Percentiles rank a stretch among this genome's conserved stretches.
Evolutionary conservation across 2,888 invertebrate genomes (phyloP).

Genomic region (Nomada fabriciana): DNA sequence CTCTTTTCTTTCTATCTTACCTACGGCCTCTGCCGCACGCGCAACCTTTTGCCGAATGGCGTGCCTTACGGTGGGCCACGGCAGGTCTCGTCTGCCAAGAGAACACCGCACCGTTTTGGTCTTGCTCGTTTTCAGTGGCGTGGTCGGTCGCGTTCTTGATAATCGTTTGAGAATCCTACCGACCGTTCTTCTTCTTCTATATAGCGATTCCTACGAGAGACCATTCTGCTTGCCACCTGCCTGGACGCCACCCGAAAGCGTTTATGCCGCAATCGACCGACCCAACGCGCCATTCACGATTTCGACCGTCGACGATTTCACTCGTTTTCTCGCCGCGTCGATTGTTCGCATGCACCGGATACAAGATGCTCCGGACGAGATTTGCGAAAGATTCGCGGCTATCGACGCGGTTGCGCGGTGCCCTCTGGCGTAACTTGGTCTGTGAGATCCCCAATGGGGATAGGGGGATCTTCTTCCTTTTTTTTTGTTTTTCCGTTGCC

Average conservation of each 20-base stretch:
- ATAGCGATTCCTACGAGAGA: constrained; percentile 51
- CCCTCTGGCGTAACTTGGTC: constrained; percentile 28
- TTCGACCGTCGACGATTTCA: constrained; percentile 44
- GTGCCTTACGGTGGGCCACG: constrained; percentile 65
- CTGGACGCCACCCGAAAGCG: constrained; percentile 19
- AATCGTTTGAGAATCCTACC: constrained; percentile 66
- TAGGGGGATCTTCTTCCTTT: not conserved
- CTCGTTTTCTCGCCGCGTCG: constrained; percentile 37
- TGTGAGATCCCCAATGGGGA: constrained; percentile 12
- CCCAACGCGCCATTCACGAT: constrained; percentile 32
- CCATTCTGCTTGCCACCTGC: constrained; percentile 44
- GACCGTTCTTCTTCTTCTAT: constrained; percentile 35
- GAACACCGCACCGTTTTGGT: constrained; percentile 65
- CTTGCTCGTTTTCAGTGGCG: constrained; percentile 66
- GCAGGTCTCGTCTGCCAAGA: constrained; percentile 62
- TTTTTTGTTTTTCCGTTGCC: not conserved
- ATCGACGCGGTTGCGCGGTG: constrained; percentile 18
- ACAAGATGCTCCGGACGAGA: constrained; percentile 16
- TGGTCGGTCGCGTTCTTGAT: constrained; percentile 69
- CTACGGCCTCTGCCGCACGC: constrained; percentile 49
- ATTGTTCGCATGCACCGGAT: constrained; percentile 38
- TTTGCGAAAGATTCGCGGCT: constrained; percentile 27
- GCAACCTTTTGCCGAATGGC: constrained; percentile 73
- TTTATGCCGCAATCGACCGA: not conserved
- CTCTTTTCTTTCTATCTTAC: constrained; percentile 33